Evolutionary conservation across 1,140 invertebrate genomes (phyloP).

Genomic region (Branchinecta lynchi): DNA sequence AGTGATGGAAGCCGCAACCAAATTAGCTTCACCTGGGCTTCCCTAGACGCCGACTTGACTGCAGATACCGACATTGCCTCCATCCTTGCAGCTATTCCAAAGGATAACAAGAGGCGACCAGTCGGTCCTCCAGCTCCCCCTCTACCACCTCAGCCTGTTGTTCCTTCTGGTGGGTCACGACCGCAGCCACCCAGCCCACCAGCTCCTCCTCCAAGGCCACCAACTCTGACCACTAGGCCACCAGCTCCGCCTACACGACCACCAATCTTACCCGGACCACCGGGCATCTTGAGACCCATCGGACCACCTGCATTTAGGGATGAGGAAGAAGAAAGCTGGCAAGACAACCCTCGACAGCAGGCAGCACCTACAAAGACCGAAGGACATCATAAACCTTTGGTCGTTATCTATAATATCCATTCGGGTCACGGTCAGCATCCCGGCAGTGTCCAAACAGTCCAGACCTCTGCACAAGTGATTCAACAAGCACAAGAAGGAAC

Average conservation of each 20-base stretch:
- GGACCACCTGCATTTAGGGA: not conserved
- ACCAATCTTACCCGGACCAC: constrained; percentile 8
- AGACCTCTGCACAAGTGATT: too few relatives aligned
- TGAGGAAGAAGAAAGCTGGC: not conserved
- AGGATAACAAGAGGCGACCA: not conserved
- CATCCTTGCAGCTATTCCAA: constrained; percentile 17
- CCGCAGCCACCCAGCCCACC: not conserved
- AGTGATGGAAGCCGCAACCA: constrained; percentile 16
- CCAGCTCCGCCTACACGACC: constrained; percentile 13
- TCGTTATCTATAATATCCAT: not conserved
- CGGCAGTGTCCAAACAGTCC: too few relatives aligned
- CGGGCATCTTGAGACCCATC: not conserved
- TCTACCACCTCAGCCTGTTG: not conserved
- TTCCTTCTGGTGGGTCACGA: not conserved
- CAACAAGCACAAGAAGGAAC: too few relatives aligned
- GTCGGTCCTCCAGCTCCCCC: not conserved
- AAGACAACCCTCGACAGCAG: not conserved
- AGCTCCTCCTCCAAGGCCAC: constrained; percentile 11
- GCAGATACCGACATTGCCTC: constrained; percentile 16
- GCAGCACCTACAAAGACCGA: not conserved
- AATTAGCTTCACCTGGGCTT: constrained; percentile 19
- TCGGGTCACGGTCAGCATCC: not conserved
- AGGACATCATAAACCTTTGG: not conserved
- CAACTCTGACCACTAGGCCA: constrained; percentile 11
- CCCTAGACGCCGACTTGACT: constrained; percentile 18